Conservation (phyloP, 2,888 invertebrate genomes). For the Silvanus unidentatus region DNA sequence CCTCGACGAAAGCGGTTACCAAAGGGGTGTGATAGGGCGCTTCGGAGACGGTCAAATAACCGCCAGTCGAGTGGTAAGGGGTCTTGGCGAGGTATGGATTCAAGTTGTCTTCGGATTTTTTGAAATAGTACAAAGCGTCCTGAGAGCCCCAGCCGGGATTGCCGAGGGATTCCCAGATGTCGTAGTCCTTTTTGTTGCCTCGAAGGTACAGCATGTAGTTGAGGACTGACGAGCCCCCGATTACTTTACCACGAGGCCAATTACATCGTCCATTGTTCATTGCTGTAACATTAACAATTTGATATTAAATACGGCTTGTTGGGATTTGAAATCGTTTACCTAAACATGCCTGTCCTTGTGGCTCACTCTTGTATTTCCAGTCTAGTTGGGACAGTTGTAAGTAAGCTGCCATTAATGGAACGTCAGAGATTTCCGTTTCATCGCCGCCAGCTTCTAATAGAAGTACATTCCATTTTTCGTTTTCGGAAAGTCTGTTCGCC, state of each 20-base stretch:
- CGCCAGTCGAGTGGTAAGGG: constrained; percentile 73
- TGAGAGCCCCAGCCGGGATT: constrained; percentile 84
- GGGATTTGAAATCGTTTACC: constrained; percentile 51
- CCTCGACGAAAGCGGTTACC: constrained; percentile 72
- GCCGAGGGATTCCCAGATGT: constrained; percentile 80
- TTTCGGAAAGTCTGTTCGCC: constrained; percentile 74
- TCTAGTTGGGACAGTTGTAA: constrained; percentile 81
- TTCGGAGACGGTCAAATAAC: constrained; percentile 78
- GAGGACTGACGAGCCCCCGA: constrained; percentile 83
- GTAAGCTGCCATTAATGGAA: constrained; percentile 81
- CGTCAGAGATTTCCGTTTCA: constrained; percentile 86
- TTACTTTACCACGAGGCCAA: constrained; percentile 87
- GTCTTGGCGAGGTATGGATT: constrained; percentile 78
- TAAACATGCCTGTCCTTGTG: constrained; percentile 73
- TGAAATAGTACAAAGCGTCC: constrained; percentile 76
- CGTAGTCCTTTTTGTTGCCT: constrained; percentile 86
- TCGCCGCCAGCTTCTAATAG: constrained; percentile 84
- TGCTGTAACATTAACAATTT: constrained; percentile 48
- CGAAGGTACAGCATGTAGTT: constrained; percentile 90
- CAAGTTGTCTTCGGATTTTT: constrained; percentile 85
- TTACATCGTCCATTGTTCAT: constrained; percentile 81
- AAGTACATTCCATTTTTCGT: constrained; percentile 73
- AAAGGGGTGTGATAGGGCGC: constrained; percentile 83
- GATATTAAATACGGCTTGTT: no score
- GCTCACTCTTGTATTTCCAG: constrained; percentile 91